Percentiles rank a stretch among this genome's conserved stretches.
Conservation (phyloP, 2,113 vertebrate species). For the Salminus brasiliensis region DNA sequence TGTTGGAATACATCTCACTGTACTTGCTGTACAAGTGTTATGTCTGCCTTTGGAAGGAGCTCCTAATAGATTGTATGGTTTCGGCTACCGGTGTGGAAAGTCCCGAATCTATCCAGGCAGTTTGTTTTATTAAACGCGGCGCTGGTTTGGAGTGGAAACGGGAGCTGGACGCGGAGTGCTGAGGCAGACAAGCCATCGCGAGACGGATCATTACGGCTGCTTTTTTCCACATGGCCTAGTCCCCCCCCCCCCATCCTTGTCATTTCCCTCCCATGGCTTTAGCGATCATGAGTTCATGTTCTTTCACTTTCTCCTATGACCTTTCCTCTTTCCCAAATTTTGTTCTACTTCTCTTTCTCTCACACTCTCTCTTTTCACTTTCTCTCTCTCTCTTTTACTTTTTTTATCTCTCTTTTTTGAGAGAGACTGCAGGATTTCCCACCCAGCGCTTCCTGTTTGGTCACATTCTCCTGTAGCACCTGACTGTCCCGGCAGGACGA, state of each 20-base stretch:
- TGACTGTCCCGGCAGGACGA: constrained; percentile 66
- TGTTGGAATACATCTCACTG: background rate
- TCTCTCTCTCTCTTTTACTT: background rate
- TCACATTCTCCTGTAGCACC: constrained; percentile 67
- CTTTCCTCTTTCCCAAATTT: constrained; percentile 6
- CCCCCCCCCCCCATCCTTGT: constrained; percentile 51
- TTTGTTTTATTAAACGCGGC: constrained; percentile 4
- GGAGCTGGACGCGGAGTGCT: background rate
- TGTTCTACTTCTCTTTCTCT: background rate
- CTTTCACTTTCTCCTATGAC: constrained; percentile 29
- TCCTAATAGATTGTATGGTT: background rate
- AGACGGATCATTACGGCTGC: constrained; percentile 61
- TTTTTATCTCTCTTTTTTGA: constrained; percentile 27
- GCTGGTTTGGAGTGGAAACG: constrained; percentile 13
- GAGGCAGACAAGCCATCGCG: constrained; percentile 17
- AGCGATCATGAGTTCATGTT: constrained; percentile 35
- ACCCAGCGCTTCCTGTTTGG: constrained; percentile 69
- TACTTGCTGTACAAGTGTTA: background rate
- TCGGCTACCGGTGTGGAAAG: constrained; percentile 23
- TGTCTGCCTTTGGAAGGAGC: constrained; percentile 2
- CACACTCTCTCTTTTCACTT: constrained; percentile 18
- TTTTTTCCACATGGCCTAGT: constrained; percentile 70
- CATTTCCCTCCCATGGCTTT: constrained; percentile 45
- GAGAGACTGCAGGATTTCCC: constrained; percentile 37
- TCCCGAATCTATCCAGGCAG: background rate